These are phyloP conservation scores for Poecilia velifera DNA, from an alignment of 2,797 vertebrate genomes.

Conservation along the genomic window DNA sequence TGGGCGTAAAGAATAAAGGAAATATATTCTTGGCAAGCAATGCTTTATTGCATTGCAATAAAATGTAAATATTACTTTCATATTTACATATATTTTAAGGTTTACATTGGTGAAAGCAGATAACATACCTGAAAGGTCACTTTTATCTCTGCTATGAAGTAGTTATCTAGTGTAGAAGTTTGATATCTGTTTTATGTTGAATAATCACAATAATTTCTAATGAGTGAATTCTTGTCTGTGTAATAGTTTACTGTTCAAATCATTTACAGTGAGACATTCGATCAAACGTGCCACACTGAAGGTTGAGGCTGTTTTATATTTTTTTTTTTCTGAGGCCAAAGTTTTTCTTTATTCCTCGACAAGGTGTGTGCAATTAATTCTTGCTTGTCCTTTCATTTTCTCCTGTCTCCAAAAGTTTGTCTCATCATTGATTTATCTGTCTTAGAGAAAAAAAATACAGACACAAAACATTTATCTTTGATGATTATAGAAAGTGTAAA, in stretches of 20 bases:
- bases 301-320: too few relatives aligned
- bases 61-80: not conserved
- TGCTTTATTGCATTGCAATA: not conserved
- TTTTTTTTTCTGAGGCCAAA: not conserved
- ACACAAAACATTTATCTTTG: not conserved
- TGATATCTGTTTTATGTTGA: not conserved
- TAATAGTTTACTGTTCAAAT: not conserved
- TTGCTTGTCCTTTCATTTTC: not conserved
- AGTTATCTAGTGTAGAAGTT: not conserved
- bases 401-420: not conserved
- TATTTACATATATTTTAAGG: not conserved
- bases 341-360: not conserved
- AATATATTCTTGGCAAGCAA: not conserved
- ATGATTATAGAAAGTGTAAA: not conserved
- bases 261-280: not conserved
- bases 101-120: not conserved
- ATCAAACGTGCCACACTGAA: not conserved
- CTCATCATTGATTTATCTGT: not conserved
- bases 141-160: not conserved
- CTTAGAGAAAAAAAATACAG: not conserved
- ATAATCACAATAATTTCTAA: not conserved
- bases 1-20: not conserved
- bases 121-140: not conserved
- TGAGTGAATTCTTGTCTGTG: not conserved
- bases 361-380: not conserved